These are phyloP conservation scores for Ceratina calcarata DNA, from an alignment of 1,140 invertebrate genomes.

Conservation along the genomic window DNA sequence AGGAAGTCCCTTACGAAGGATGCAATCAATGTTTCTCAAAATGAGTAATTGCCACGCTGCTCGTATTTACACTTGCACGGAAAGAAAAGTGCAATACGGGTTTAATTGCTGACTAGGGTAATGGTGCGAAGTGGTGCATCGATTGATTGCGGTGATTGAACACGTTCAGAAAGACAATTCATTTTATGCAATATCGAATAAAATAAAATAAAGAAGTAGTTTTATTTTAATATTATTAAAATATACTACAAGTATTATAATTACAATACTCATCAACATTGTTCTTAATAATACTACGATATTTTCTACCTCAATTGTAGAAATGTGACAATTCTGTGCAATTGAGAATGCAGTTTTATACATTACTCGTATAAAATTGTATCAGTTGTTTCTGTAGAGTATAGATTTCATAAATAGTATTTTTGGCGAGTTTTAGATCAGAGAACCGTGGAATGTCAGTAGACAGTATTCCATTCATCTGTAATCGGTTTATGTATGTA, in stretches of 20 bases:
- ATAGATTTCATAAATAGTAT: constrained; percentile 19
- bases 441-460: not conserved
- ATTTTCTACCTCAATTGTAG: not conserved
- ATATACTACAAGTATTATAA: too few relatives aligned
- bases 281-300: too few relatives aligned
- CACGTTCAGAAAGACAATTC: too few relatives aligned
- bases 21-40: constrained; percentile 55
- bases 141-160: not conserved
- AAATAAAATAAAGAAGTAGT: too few relatives aligned
- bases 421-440: not conserved
- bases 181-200: too few relatives aligned
- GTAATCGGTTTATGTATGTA: too few relatives aligned
- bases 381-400: not conserved
- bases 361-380: not conserved
- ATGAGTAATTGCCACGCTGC: constrained; percentile 46
- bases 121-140: not conserved
- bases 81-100: constrained; percentile 29
- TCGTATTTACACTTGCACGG: not conserved
- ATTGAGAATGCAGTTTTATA: not conserved
- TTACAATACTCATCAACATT: too few relatives aligned
- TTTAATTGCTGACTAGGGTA: constrained; percentile 39
- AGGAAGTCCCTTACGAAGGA: constrained; percentile 30
- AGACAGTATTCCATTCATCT: too few relatives aligned
- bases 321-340: too few relatives aligned
- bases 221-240: too few relatives aligned